Conservation (phyloP, 2,797 vertebrate genomes). For the Phylloscopus collybita region DNA sequence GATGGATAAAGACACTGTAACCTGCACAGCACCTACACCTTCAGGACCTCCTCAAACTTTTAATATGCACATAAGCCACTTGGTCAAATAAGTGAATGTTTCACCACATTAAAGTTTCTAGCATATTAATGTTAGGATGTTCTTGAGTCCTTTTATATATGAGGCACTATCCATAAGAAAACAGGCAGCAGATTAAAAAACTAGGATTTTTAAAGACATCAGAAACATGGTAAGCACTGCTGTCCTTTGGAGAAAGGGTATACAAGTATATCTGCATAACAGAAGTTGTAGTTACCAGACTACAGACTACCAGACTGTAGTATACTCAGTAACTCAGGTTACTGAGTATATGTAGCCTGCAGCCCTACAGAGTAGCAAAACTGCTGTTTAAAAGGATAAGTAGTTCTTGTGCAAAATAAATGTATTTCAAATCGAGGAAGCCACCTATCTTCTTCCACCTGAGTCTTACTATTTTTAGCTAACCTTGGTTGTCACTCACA, state of each 20-base stretch:
- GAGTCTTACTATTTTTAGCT: constrained; percentile 15
- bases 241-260: neutral
- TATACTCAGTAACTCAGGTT: neutral
- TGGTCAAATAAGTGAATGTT: neutral
- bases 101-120: neutral
- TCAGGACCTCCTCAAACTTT: neutral
- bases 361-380: neutral
- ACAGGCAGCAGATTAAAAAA: neutral
- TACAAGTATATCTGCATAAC: neutral
- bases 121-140: rapidly evolving
- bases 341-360: neutral
- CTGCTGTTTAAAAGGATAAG: neutral
- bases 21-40: neutral
- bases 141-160: neutral
- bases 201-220: neutral
- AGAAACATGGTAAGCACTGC: neutral
- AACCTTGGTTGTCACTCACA: constrained; percentile 27
- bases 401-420: neutral
- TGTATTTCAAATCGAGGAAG: neutral
- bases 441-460: neutral
- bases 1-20: neutral
- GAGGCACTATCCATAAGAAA: neutral
- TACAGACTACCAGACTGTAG: no score
- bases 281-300: neutral
- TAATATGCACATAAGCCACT: neutral